Percentiles rank a stretch among this genome's conserved stretches.
Conservation (phyloP, 2,797 vertebrate species). For the Rhinatrema bivittatum region DNA sequence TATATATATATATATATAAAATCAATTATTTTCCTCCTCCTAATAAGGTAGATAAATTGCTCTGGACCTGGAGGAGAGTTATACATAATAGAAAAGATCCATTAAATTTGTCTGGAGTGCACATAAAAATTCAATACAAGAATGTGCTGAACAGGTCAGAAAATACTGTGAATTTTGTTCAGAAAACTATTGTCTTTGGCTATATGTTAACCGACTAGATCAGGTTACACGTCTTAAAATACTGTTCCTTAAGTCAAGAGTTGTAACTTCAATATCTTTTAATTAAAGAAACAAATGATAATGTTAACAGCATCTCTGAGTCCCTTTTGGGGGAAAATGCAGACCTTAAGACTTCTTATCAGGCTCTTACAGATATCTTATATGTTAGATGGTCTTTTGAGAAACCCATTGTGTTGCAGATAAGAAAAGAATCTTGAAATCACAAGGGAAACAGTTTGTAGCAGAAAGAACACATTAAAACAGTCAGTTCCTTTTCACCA, state of each 20-base stretch:
- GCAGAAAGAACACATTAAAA: constrained; percentile 11
- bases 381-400: not conserved
- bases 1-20: too few species aligned
- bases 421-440: constrained; percentile 1
- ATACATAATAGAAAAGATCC: too few species aligned
- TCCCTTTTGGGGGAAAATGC: not conserved
- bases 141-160: too few species aligned
- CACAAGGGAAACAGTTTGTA: constrained; percentile 1
- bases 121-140: too few species aligned
- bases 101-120: too few species aligned
- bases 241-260: not conserved
- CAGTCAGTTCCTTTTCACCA: constrained; percentile 1
- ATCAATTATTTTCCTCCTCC: too few species aligned
- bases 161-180: too few species aligned
- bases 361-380: not conserved
- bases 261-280: not conserved
- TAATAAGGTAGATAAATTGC: too few species aligned
- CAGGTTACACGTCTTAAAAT: too few species aligned
- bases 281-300: not conserved
- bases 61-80: too few species aligned
- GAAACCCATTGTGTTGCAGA: not conserved
- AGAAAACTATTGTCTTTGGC: too few species aligned
- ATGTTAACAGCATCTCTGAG: not conserved
- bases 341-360: not conserved
- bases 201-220: too few species aligned